Base-by-base conservation (phyloP, 2,113 vertebrate species). In the Axis porcinus region DNA sequence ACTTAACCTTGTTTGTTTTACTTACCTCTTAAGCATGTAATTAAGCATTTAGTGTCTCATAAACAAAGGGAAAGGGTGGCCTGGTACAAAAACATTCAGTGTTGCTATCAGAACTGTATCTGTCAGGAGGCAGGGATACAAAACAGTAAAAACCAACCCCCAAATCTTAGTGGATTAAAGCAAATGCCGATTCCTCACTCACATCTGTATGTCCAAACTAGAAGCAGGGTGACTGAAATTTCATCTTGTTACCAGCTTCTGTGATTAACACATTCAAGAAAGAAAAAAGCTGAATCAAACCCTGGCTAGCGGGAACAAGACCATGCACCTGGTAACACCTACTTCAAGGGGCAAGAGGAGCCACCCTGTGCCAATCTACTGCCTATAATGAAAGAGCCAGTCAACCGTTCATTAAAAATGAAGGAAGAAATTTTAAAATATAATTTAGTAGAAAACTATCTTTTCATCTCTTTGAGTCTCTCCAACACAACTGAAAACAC, bases 1-100 rank as follows among this genome's bases (percentile, higher is more conserved):
- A 33, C 33, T 95, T 95, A 82, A 82, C 19, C 11, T 91, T 74
- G 21, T 95, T 74, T 97, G 78, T 28, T 76, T 97, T 87, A 60
- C 86, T 43, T 87, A 70, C 82, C 62, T 81, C 45, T 74, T 52
- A 94, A 95, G 28, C 36, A 92, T 47, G 50, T 95, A 86, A 96
- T 92, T 90, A 96, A 55, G 52, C 19, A 86, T 47, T 88, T 96
- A 83, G 54, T 57, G 6, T 79, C 60, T 81, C 67, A 67, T 92
- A 97, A 89, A 97, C 67, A 94, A 74, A 93, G 6, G 40, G 57
- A 76, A 88, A 94, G 89, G 17, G 57, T 52, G 28, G n/a, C 52
- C 57, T 82, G 43, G 36, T 94, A 90, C 74, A 54, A 97, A 78
- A 94, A 67, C 33, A 96, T 21, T 33, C 36, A 67, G 21, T 36